Evolutionary conservation across 1,140 invertebrate genomes (phyloP), one percentile per base, ranked within the genome.

Genomic region (Camponotus floridanus): DNA sequence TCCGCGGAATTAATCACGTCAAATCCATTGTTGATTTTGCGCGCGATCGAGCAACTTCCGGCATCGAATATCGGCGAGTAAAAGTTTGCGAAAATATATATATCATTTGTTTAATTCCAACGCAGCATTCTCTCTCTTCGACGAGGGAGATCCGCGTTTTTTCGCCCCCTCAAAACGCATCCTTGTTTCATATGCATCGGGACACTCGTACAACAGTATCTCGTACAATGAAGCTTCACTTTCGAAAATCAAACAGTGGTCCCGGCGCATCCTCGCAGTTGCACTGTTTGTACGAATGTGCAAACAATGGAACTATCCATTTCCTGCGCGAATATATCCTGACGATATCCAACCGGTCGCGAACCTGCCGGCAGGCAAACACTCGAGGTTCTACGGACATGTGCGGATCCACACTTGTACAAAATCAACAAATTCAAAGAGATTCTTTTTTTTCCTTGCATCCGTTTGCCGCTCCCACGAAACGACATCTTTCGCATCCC

Each of bases 161-260:
- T 55, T 73, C 26, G n/a, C 73, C 48, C 36, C 36, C 79, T 61
- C 79, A 31, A 48, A 74, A 83, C 55, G 79, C 68, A 62, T 74
- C 68, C 55, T 83, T 83, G 68, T 74, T 83, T 83, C 79, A 83
- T 83, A 83, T 83, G 68, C 79, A 83, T 62, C 79, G 79, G 79
- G 36, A 83, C 79, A 62, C 31, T 73, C 79, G 79, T 83, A 71
- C 76, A 57, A 62, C 76, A 88, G 21, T 76, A 76, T 86, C 85
- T 71, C 86, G 70, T 90, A 87, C 88, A 89, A 90, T 90, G 85
- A 81, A 90, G 93, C 92, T 93, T 93, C 91, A 93, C 92, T 93
- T 94, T 94, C 92, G 92, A 92, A 94, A 94, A 93, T 94, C 93
- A 92, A 94, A 94, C 91, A 94, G 74, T 80, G 80, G 84, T 55